Percentiles rank a stretch among this genome's conserved stretches.
These are phyloP conservation scores for Poeciliopsis occidentalis DNA, from an alignment of 2,113 vertebrate genomes.

Conservation along the genomic window DNA sequence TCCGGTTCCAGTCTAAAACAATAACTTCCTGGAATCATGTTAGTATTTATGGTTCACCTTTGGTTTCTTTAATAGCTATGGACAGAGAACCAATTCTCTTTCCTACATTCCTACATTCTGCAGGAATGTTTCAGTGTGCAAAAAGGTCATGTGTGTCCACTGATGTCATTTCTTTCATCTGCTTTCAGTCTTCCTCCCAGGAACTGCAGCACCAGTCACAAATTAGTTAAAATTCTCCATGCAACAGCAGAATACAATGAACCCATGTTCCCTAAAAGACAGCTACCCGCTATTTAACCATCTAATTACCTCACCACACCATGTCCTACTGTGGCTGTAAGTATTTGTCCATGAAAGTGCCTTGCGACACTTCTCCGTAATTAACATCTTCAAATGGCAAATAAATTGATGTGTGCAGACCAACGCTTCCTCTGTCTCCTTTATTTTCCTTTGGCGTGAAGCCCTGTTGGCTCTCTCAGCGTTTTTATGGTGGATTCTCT, in stretches of 20 bases:
- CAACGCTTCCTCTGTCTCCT: constrained; percentile 3
- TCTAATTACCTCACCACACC: constrained; percentile 61
- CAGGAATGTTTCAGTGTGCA: not conserved
- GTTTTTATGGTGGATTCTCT: not conserved
- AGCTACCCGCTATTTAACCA: constrained; percentile 56
- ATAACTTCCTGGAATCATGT: too few species aligned
- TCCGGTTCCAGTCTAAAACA: too few species aligned
- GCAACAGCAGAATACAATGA: constrained; percentile 36
- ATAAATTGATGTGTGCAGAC: constrained; percentile 54
- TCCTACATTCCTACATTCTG: too few species aligned
- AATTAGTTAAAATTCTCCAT: constrained; percentile 34
- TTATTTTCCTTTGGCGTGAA: constrained; percentile 13
- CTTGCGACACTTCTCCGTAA: constrained; percentile 57
- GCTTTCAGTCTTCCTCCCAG: constrained; percentile 14
- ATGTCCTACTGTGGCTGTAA: constrained; percentile 54
- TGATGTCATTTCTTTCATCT: not conserved
- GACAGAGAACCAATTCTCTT: too few species aligned
- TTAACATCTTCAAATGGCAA: constrained; percentile 62
- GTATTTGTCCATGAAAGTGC: constrained; percentile 53
- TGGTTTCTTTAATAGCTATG: too few species aligned
- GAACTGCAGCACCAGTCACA: constrained; percentile 27
- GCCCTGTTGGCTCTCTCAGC: constrained; percentile 5
- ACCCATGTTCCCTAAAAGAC: constrained; percentile 39
- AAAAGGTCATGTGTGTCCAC: not conserved
- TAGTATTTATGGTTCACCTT: too few species aligned